phyloP scores from a whole-genome alignment of 2,888 invertebrate genomes.

The Eilema griseolum region DNA sequence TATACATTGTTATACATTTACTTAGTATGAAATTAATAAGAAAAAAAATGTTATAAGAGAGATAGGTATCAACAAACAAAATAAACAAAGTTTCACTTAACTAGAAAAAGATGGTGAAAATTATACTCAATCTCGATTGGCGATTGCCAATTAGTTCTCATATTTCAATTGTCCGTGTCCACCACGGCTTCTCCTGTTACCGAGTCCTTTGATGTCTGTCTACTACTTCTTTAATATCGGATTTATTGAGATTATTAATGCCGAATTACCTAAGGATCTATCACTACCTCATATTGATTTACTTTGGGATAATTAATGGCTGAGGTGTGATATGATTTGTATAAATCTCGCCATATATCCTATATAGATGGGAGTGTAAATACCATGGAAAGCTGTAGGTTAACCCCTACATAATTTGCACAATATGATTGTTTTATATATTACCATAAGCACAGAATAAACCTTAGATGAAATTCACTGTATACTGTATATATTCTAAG shows the following conservation, averaged over 20 bases:
- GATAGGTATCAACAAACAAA: background rate
- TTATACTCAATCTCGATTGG: slow-evolving; percentile 70
- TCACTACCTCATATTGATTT: background rate
- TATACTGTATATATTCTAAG: too few relatives aligned
- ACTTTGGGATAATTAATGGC: background rate
- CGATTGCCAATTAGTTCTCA: slow-evolving; percentile 83
- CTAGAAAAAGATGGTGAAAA: slow-evolving; percentile 55
- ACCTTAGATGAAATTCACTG: too few relatives aligned
- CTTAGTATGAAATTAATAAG: too few relatives aligned
- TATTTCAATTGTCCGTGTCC: slow-evolving; percentile 70
- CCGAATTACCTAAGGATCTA: background rate
- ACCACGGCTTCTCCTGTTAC: slow-evolving; percentile 47
- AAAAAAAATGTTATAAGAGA: background rate
- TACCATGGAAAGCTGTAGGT: too few relatives aligned
- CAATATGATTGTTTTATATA: too few relatives aligned
- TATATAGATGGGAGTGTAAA: too few relatives aligned
- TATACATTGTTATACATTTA: too few relatives aligned
- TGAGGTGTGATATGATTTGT: too few relatives aligned
- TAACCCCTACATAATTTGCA: too few relatives aligned
- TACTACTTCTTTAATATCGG: background rate
- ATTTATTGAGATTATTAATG: background rate
- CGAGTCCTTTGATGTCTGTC: slow-evolving; percentile 1
- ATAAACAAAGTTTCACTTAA: slow-evolving; percentile 13
- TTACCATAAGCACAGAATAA: too few relatives aligned
- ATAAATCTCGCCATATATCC: too few relatives aligned